Base-by-base conservation (phyloP, 2,888 invertebrate genomes). In the Cistogaster globosa region DNA sequence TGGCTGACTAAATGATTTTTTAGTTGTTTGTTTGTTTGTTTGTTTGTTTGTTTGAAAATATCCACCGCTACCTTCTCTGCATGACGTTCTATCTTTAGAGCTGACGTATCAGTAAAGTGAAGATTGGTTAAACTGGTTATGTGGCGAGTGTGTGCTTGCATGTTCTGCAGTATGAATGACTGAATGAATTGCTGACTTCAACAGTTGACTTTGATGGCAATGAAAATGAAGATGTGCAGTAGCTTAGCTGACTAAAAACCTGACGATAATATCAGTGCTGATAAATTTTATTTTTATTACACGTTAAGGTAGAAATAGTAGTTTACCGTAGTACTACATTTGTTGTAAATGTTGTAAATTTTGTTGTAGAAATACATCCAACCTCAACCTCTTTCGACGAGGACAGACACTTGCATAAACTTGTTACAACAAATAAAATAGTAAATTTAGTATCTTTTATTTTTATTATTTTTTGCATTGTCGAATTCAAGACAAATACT, bases 151-250 rank as follows among this genome's bases (percentile, higher is more conserved):
- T 68, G 26, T 62, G 38, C 51, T 58, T 60, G 20, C 26, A n/a
- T 42, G 55, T 51, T 18, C 38, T 26, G n/a, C 11, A 42, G 20
- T 55, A n/a, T 77, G 72, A 71, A 55, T 55, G 78, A 68, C 55
- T 65, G 12, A 60, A 84, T 80, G 69, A 62, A 76, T 76, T 26
- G 81, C 78, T 75, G 74, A 62, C 82, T 82, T 65, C 79, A 84
- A 79, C 86, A 82, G 69, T 67, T 81, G 80, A 82, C 84, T 75
- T 78, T 83, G 79, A 78, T 83, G 87, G 69, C 78, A 79, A 79
- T 79, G 79, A 81, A 86, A 82, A 83, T 86, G 81, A 83, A 78
- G 81, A 87, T 82, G 83, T 51, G 57, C 72, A 48, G 48, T 36
- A 62, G 65, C 72, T 84, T 80, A 74, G 67, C 76, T 77, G 75